phyloP scores from a whole-genome alignment of 92 coral and sea anemone genomes.

The Porites lobata region DNA sequence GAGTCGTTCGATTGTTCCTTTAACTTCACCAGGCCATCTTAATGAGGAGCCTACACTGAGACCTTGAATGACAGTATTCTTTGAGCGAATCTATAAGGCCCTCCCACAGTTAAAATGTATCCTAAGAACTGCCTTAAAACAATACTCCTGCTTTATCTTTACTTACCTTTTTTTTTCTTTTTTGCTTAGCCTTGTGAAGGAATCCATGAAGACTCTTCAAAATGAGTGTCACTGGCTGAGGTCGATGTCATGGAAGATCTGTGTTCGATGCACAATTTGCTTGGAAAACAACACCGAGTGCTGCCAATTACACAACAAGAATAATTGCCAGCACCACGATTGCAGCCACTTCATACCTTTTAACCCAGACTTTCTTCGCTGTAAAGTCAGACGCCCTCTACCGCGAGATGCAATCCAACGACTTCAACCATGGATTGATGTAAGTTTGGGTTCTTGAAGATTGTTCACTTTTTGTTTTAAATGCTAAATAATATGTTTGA shows the following conservation, averaged over 20 bases:
- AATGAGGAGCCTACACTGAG: no score
- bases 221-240: neutral
- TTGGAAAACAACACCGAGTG: neutral
- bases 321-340: neutral
- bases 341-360: neutral
- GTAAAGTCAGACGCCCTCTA: neutral
- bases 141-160: no score
- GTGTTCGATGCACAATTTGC: neutral
- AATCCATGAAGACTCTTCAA: neutral
- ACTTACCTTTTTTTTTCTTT: no score
- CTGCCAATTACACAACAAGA: neutral
- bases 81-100: no score
- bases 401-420: neutral
- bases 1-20: no score
- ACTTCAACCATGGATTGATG: neutral
- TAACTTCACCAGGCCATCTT: no score
- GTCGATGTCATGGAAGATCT: neutral
- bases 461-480: no score
- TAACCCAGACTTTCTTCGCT: neutral
- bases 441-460: no score
- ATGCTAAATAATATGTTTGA: no score
- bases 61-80: no score
- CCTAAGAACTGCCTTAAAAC: no score
- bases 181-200: neutral
- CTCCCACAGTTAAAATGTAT: no score